Base-by-base conservation (phyloP, 2,888 invertebrate species). In the Halictus ligatus region DNA sequence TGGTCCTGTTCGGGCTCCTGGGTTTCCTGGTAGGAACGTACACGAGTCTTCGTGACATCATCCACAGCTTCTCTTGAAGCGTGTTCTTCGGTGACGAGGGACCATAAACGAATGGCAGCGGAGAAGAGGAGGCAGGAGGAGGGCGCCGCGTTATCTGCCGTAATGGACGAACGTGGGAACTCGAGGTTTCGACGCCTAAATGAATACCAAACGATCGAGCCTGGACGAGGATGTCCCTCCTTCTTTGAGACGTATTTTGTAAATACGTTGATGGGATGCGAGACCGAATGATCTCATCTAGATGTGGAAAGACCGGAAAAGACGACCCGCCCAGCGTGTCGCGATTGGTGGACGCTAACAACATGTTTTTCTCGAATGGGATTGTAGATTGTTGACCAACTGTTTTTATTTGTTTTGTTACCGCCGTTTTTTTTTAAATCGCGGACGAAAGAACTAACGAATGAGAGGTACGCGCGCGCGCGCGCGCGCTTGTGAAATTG, bases 11-110 rank as follows among this genome's bases (percentile, higher is more conserved):
- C 91, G 97, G 97, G 2, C 92, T 96, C 0, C 95, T 97, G 7
- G 97, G 97, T 0, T 96, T 97, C 43, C 93, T 97, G 8, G 96
- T 97, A 60, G 97, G 97, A 78, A 97, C 97, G 0, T 97, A 96
- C 94, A 97, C 97, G 10, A 97, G 97, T 50, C 94, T 97, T 0
- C 95, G 96, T 12, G 96, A 96, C 87, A 97, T 97, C 91, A 96
- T 97, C 86, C 89, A 94, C 18, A 96, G 96, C 84, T 97, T 97
- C 93, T 95, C 95, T 58, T 94, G 92, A 92, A 35, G 25, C 43
- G 15, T 7, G 7, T n/a, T 5, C 40, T n/a, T 21, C 46, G 73
- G 35, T n/a, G 43, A 21, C 8, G 64, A 67, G 78, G 21, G 60
- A 72, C n/a, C 43, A 72, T 15, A 29, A 72, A 64, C 13, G 54